Evolutionary conservation across 2,113 vertebrate species (phyloP).

Genomic region (Nothobranchius furzeri): DNA sequence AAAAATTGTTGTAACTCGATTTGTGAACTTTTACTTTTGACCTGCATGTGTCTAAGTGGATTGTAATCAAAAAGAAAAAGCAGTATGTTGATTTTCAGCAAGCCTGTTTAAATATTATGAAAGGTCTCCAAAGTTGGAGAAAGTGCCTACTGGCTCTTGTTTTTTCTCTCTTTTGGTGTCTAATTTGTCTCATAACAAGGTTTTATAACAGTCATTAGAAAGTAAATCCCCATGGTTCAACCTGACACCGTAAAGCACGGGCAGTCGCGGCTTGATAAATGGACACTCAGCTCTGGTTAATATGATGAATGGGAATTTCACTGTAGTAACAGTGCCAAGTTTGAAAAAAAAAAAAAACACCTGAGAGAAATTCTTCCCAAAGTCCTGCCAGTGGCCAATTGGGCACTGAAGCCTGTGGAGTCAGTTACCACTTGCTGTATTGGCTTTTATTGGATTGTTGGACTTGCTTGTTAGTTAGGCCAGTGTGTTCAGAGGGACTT

Average conservation of each 20-base stretch:
- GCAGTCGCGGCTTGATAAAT: slow-evolving; percentile 72
- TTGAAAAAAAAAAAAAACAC: slow-evolving; percentile 13
- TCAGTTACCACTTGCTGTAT: slow-evolving; percentile 61
- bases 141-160: slow-evolving; percentile 8
- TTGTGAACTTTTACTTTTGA: too few species aligned
- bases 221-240: slow-evolving; percentile 51
- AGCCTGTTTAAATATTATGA: not conserved
- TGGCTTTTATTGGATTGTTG: slow-evolving; percentile 52
- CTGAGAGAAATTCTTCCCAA: slow-evolving; percentile 47
- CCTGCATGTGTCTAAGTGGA: too few species aligned
- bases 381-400: slow-evolving; percentile 65
- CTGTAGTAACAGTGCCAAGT: slow-evolving; percentile 64
- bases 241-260: slow-evolving; percentile 42
- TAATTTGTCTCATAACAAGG: slow-evolving; percentile 64
- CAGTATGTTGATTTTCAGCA: slow-evolving; percentile 2
- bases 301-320: slow-evolving; percentile 81
- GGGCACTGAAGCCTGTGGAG: slow-evolving; percentile 57
- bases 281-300: slow-evolving; percentile 78
- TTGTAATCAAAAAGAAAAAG: not conserved
- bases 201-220: slow-evolving; percentile 59
- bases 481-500: not conserved
- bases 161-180: slow-evolving; percentile 39
- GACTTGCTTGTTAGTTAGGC: slow-evolving; percentile 29
- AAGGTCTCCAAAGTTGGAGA: not conserved
- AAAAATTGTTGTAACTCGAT: too few species aligned